These are phyloP conservation scores for Clitarchus hookeri DNA, from an alignment of 2,888 invertebrate genomes.

Conservation along the genomic window DNA sequence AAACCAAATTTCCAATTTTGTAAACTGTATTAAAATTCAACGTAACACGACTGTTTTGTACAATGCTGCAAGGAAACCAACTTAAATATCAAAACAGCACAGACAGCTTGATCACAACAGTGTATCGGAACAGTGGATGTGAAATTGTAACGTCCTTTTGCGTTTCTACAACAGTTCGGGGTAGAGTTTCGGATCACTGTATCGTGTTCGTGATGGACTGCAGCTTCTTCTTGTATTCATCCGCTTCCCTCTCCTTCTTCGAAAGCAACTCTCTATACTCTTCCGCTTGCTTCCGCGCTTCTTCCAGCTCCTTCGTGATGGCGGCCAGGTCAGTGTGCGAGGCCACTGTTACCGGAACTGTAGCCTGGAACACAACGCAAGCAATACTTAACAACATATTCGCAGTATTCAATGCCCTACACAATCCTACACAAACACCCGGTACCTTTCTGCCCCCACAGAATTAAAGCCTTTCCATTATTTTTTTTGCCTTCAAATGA, in stretches of 20 bases:
- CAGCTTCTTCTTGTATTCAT: constrained; percentile 54
- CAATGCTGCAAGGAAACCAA: background rate
- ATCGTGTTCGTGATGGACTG: constrained; percentile 32
- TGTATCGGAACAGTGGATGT: background rate
- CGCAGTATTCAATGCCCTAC: too few species aligned
- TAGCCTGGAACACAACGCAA: too few species aligned
- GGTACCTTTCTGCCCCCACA: too few species aligned
- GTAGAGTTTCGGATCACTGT: background rate
- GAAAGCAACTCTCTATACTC: constrained; percentile 53
- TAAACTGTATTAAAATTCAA: constrained; percentile 14
- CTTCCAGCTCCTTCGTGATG: constrained; percentile 52
- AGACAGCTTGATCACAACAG: background rate
- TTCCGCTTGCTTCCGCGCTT: constrained; percentile 52
- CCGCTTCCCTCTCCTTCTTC: constrained; percentile 54
- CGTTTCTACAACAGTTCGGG: background rate
- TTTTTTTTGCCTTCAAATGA: too few species aligned
- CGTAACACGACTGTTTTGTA: background rate
- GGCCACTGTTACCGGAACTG: constrained; percentile 22
- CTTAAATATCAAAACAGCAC: background rate
- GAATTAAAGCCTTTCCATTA: too few species aligned
- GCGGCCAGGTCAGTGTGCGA: constrained; percentile 49
- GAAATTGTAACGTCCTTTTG: background rate
- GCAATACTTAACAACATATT: too few species aligned
- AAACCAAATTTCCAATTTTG: too few species aligned
- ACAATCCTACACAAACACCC: too few species aligned